Conservation (phyloP, 2,797 vertebrate genomes). For the Ataeniobius toweri region DNA sequence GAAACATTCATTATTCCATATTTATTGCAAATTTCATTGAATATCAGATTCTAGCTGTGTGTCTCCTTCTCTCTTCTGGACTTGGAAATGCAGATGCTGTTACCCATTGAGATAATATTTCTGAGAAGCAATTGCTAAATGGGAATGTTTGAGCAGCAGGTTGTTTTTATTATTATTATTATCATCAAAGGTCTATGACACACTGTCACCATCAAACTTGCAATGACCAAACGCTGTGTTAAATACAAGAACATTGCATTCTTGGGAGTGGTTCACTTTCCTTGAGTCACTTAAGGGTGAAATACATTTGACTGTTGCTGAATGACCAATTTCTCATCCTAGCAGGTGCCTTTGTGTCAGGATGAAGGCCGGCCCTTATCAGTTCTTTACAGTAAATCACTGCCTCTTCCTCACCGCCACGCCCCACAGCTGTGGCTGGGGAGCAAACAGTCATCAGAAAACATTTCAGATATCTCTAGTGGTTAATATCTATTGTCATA, state of each 20-base stretch:
- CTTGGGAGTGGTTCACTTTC: background rate
- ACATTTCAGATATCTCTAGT: slow-evolving; percentile 57
- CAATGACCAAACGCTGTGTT: background rate
- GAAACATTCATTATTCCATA: background rate
- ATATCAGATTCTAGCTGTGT: background rate
- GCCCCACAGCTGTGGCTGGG: slow-evolving; percentile 70
- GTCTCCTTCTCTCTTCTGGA: background rate
- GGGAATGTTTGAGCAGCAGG: background rate
- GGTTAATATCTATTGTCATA: slow-evolving; percentile 61
- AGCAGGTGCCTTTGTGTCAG: slow-evolving; percentile 72
- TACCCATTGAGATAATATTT: background rate
- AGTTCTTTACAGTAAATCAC: slow-evolving; percentile 69
- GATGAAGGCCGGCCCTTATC: slow-evolving; percentile 68
- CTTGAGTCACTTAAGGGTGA: background rate
- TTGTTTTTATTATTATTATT: background rate
- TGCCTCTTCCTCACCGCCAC: slow-evolving; percentile 57
- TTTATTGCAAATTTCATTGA: background rate
- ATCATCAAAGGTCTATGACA: background rate
- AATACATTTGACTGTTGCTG: background rate
- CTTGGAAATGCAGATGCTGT: background rate
- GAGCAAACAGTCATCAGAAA: slow-evolving; percentile 63
- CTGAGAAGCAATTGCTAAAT: background rate
- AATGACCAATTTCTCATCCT: slow-evolving; percentile 54
- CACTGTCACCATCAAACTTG: background rate
- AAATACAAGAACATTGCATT: background rate